These are phyloP conservation scores for Enteromius fasciolatus DNA, from an alignment of 2,797 vertebrate species.

Conservation along the genomic window DNA sequence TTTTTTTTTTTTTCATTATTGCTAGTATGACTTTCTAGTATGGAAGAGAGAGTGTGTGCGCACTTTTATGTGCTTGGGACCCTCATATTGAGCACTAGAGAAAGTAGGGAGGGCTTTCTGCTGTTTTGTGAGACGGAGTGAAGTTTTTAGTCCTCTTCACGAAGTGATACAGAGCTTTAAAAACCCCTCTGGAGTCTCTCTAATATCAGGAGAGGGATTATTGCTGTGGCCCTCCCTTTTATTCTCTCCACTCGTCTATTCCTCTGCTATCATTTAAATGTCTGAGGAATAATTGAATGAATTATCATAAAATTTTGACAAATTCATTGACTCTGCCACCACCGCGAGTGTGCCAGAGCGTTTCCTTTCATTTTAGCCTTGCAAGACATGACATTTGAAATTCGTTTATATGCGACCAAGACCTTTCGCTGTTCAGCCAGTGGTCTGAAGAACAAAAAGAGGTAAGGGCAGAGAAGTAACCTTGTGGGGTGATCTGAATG, in stretches of 20 bases:
- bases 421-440: slow-evolving; percentile 76
- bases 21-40: slow-evolving; percentile 7
- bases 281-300: slow-evolving; percentile 91
- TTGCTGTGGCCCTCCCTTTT: slow-evolving; percentile 76
- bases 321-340: slow-evolving; percentile 86
- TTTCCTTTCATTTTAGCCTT: slow-evolving; percentile 82
- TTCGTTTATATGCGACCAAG: slow-evolving; percentile 87
- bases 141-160: slow-evolving; percentile 80
- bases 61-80: slow-evolving; percentile 4
- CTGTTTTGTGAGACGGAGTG: slow-evolving; percentile 70
- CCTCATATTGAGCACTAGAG: slow-evolving; percentile 70
- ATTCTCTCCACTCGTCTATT: slow-evolving; percentile 62
- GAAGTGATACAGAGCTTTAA: slow-evolving; percentile 83
- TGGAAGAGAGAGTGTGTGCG: slow-evolving; percentile 6
- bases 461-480: slow-evolving; percentile 65
- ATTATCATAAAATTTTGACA: slow-evolving; percentile 97
- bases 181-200: slow-evolving; percentile 87
- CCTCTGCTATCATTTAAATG: slow-evolving; percentile 86
- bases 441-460: slow-evolving; percentile 77
- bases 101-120: slow-evolving; percentile 60
- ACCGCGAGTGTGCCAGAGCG: slow-evolving; percentile 74
- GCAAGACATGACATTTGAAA: slow-evolving; percentile 93
- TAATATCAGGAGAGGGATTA: slow-evolving; percentile 89
- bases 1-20: background rate
- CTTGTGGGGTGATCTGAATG: slow-evolving; percentile 48